phyloP scores from a whole-genome alignment of 2,797 vertebrate genomes.

The Smutsia gigantea region DNA sequence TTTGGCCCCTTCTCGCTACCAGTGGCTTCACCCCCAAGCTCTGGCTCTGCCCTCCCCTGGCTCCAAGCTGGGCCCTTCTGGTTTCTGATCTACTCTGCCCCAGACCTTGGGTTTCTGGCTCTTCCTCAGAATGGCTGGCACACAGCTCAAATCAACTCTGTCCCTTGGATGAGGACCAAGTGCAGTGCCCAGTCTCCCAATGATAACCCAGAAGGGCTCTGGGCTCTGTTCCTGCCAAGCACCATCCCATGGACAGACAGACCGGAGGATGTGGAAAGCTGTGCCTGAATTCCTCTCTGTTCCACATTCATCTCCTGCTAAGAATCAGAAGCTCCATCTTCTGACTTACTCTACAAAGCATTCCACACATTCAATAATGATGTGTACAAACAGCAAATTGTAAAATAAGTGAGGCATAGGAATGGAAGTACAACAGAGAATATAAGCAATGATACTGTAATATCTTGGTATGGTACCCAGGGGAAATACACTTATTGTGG shows the following conservation, averaged over 20 bases:
- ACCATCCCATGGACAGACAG: neutral
- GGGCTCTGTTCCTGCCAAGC: conserved; percentile 23
- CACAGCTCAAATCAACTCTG: neutral
- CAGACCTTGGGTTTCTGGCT: neutral
- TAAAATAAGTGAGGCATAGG: no score
- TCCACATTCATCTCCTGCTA: neutral
- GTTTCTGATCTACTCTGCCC: conserved; percentile 19
- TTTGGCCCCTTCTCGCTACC: neutral
- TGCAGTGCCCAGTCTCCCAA: neutral
- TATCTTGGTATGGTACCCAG: no score
- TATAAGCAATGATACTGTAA: no score
- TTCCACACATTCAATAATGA: neutral
- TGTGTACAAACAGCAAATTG: no score
- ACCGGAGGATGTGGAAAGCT: neutral
- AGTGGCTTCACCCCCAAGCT: neutral
- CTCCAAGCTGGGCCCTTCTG: neutral
- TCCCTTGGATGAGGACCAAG: neutral
- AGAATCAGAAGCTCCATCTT: neutral
- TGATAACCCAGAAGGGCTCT: conserved; percentile 16
- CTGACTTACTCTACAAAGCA: neutral
- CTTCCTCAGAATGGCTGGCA: neutral
- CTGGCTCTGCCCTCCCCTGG: conserved; percentile 4
- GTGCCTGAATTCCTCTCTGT: neutral
- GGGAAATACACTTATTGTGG: no score
- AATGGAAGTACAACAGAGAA: no score